Conservation (phyloP, 2,113 vertebrate species). For the Crotalus tigris region DNA sequence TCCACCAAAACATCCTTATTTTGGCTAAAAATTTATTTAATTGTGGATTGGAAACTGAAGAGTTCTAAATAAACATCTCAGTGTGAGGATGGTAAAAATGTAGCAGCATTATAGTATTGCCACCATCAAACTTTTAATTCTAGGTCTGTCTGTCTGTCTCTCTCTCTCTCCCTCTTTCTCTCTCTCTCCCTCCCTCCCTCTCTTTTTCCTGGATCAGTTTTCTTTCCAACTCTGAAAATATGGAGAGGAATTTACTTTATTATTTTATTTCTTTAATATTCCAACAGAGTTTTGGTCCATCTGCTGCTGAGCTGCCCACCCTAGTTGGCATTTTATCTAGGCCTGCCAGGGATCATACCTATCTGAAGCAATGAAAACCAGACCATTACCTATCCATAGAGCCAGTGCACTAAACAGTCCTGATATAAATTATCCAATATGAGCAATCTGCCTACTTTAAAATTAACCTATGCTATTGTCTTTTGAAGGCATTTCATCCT, state of each 20-base stretch:
- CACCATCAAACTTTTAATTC: neutral
- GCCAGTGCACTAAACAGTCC: neutral
- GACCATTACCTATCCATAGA: neutral
- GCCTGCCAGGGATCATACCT: neutral
- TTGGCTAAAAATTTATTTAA: neutral
- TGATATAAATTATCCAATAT: neutral
- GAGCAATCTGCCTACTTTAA: neutral
- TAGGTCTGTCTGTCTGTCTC: neutral
- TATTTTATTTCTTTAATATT: neutral
- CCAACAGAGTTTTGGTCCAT: neutral
- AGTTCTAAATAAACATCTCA: neutral
- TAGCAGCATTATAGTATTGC: neutral
- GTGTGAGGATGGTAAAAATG: neutral
- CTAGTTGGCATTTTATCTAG: neutral
- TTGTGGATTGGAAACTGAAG: neutral
- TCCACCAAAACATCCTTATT: neutral
- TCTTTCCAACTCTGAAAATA: neutral
- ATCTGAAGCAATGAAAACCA: neutral
- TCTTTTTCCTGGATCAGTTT: neutral
- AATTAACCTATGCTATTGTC: neutral
- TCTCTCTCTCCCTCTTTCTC: neutral
- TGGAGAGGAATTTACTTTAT: neutral
- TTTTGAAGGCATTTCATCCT: neutral
- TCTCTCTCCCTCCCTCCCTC: neutral
- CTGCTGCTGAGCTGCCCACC: neutral